Conservation (phyloP, 2,888 invertebrate species). For the Aspidapion aeneum region DNA sequence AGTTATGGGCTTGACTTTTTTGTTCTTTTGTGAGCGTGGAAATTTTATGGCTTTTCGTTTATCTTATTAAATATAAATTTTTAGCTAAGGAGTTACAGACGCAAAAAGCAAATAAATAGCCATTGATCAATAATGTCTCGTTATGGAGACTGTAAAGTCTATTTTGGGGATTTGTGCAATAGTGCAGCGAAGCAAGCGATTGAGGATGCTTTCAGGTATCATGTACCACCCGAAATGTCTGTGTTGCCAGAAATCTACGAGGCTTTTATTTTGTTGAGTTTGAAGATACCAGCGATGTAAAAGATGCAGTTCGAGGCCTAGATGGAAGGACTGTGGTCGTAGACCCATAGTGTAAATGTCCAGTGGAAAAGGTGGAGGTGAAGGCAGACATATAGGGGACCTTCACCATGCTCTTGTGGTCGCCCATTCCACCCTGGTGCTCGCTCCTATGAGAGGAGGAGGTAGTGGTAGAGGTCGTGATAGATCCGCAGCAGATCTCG, state of each 20-base stretch:
- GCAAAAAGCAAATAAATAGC: no score
- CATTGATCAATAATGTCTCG: no score
- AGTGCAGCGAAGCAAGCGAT: conserved; percentile 88
- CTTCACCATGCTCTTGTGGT: conserved; percentile 59
- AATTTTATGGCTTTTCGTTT: no score
- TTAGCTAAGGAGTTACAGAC: no score
- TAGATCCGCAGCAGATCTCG: conserved; percentile 47
- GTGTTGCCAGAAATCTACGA: conserved; percentile 92
- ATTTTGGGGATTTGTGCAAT: conserved; percentile 87
- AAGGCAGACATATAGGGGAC: conserved; percentile 50
- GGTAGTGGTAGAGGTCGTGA: conserved; percentile 48
- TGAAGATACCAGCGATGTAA: conserved; percentile 87
- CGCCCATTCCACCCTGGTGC: conserved; percentile 85
- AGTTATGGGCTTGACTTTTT: no score
- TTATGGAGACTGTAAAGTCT: conserved; percentile 87
- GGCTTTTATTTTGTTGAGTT: conserved; percentile 90
- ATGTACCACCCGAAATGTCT: conserved; percentile 84
- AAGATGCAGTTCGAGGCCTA: conserved; percentile 78
- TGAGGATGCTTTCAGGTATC: conserved; percentile 83
- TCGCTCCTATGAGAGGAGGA: conserved; percentile 88
- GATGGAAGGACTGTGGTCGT: conserved; percentile 76
- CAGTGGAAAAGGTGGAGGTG: conserved; percentile 69
- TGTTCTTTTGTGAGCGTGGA: no score
- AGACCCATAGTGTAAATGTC: conserved; percentile 90
- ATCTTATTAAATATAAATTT: no score